These are phyloP conservation scores for Drosophila yakuba DNA, from an alignment of 1,140 invertebrate species.

Conservation along the genomic window DNA sequence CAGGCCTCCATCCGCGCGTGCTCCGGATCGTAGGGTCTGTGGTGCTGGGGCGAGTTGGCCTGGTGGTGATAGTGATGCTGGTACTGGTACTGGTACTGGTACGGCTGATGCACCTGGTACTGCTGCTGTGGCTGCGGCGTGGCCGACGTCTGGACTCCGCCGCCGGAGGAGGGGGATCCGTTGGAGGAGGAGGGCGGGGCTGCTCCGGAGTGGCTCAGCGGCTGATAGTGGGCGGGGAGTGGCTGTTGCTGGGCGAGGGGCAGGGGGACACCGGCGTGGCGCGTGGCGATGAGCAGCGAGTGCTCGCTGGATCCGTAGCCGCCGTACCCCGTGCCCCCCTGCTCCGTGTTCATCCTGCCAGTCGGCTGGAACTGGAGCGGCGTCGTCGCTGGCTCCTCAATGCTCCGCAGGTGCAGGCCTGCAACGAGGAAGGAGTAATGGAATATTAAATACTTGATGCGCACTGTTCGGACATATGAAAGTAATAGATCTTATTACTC, in stretches of 20 bases:
- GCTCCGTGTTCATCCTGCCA: slow-evolving; percentile 88
- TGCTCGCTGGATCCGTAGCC: slow-evolving; percentile 83
- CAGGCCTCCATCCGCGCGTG: slow-evolving; percentile 95
- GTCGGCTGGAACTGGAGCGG: slow-evolving; percentile 59
- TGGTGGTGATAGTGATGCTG: slow-evolving; percentile 69
- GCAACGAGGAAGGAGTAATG: slow-evolving; percentile 66
- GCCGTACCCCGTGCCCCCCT: slow-evolving; percentile 86
- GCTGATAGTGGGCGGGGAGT: slow-evolving; percentile 71
- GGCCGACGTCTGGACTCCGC: slow-evolving; percentile 12
- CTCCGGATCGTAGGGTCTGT: slow-evolving; percentile 91
- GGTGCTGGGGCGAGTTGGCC: slow-evolving; percentile 84
- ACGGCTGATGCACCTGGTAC: slow-evolving; percentile 42
- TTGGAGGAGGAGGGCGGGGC: slow-evolving; percentile 52
- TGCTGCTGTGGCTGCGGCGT: slow-evolving; percentile 49
- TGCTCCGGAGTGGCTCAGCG: slow-evolving; percentile 50
- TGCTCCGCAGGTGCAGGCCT: slow-evolving; percentile 92
- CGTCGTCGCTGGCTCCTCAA: slow-evolving; percentile 88
- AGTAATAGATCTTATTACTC: too few species aligned
- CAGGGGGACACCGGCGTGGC: slow-evolving; percentile 85
- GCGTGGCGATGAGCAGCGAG: slow-evolving; percentile 84
- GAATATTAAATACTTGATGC: slow-evolving; percentile 46
- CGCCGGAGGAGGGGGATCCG: slow-evolving; percentile 51
- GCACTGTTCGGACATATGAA: too few species aligned
- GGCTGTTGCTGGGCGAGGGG: slow-evolving; percentile 77
- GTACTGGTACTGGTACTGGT: slow-evolving; percentile 54